Evolutionary conservation across 2,797 vertebrate genomes (phyloP), one percentile per base, ranked within the genome.

Genomic region (Myoxocephalus aenaeus): DNA sequence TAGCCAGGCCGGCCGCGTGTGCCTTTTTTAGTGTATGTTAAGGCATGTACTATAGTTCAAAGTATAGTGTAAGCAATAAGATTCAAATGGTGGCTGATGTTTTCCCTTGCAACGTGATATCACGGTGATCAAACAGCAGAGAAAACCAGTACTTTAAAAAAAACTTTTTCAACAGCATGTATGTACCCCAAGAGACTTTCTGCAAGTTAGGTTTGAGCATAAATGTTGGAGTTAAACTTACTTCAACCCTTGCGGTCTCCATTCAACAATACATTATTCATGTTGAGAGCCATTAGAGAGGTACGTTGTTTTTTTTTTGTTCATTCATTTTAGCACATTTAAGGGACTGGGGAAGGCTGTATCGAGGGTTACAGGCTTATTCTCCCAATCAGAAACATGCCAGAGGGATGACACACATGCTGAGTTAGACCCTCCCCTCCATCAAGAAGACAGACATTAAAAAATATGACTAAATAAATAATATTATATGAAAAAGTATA

Each of bases 191-290:
- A 17, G 67, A 65, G 50, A 27, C 50, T 58, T 22, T 42, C 40
- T 71, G 32, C 38, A 62, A 64, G 29, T 74, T 40, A 59, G 14
- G 7, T 66, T 75, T 71, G 11, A 70, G 42, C 22, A 42, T n/a
- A 57, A 57, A 75, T 70, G 8, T 64, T 14, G 32, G 25, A 34
- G 11, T 51, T 44, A 48, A 58, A 34, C 15, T 58, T 42, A 17
- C 11, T 72, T 67, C 3, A 67, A 67, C 48, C 29, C 14, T 34
- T 12, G 32, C 59, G 40, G 56, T 56, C 12, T 54, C 22, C 40
- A 20, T 44, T 57, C 17, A 57, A 22, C 27, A 68, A 42, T 9
- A 20, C 50, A 53, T 46, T 18, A 27, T 65, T 40, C 53, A 58
- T 63, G 67, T 44, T 12, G 27, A 27, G 18, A 29, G 51, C n/a